Evolutionary conservation across 1,140 invertebrate species (phyloP), one percentile per base, ranked within the genome.

Genomic region (Drosophila grimshawi): DNA sequence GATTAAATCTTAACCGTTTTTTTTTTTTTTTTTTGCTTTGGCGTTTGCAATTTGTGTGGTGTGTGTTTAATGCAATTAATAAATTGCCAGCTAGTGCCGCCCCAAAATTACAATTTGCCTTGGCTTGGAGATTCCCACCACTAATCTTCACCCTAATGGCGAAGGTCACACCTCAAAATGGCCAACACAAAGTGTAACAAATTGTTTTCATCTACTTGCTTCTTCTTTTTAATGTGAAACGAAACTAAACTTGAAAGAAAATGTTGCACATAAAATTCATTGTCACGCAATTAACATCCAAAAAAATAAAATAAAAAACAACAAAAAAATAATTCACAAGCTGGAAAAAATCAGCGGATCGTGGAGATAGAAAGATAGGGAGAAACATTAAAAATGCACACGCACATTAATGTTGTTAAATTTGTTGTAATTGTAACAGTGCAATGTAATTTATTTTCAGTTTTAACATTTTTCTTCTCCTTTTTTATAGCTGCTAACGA

Each of bases 331-430:
- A 66, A 72, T 86, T 77, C 70, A 81, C 78, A 78, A 86, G 74
- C 64, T 67, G 19, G 19, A 70, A 59, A 49, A 85, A 86, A 72
- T 71, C 67, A 81, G 51, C 65, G 65, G 55, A 7, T 61, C 35
- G 53, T 55, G 35, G n/a, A n/a, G 39, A 56, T 66, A 73, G 62
- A 52, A 65, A 59, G 57, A 48, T 71, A 83, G 39, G 52, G 52
- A 73, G 8, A 63, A 64, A 74, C 72, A 80, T 79, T 78, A 79
- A 81, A 73, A 65, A 11, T 41, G 11, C 11, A 62, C 80, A 75
- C 73, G 77, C 83, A 83, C 80, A 89, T 89, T 89, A 90, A 65
- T 71, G 51, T 64, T 64, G 71, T 78, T 86, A 81, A 79, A 81
- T 55, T 81, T 75, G 51, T 56, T 73, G 75, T 68, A 85, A 72